Evolutionary conservation across 2,888 invertebrate genomes (phyloP), one percentile per base, ranked within the genome.

Genomic region (Aleiodes testaceus): DNA sequence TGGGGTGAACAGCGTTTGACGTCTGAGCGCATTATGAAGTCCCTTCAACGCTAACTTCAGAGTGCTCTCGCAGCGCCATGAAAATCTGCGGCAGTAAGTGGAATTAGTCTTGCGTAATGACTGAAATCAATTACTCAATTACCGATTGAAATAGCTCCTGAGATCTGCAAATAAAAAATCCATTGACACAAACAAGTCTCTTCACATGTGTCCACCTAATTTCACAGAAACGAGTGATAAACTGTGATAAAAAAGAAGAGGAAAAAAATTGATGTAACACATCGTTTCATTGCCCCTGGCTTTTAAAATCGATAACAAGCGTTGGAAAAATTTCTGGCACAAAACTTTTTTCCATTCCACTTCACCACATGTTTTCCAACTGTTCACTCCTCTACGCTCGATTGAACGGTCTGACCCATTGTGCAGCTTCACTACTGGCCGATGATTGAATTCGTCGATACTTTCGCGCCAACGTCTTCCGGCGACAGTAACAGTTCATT

Each of bases 401-500:
- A 65, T 59, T 52, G 50, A 26, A 47, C 55, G 47, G 78, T 89
- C 30, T 44, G 50, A 26, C 42, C 88, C 78, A 81, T 89, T 75
- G 81, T 89, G 75, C 74, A 88, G 42, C 78, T 88, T 74, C 86
- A 84, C 89, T 87, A 80, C 88, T 87, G 79, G 89, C 55, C 72
- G 75, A 77, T 78, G 77, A 79, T 79, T 79, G 76, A 78, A 79
- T 77, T 77, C 72, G 59, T 72, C 68, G 52, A 63, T 66, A 63
- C 72, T 74, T 69, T 55, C 69, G 70, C 22, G 18, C 30, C 44
- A 72, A 72, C 74, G 66, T 75, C 65, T 49, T 55, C 22, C 63
- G 52, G 55, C 68, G 64, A 69, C 73, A 66, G 59, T 59, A 59
- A 59, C 36, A 16, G 65, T 22, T 52, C 36, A 44, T 49, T 71